Evolutionary conservation across 1,140 invertebrate species (phyloP), one percentile per base, ranked within the genome.

Genomic region (Yoshiicerus persimilis): DNA sequence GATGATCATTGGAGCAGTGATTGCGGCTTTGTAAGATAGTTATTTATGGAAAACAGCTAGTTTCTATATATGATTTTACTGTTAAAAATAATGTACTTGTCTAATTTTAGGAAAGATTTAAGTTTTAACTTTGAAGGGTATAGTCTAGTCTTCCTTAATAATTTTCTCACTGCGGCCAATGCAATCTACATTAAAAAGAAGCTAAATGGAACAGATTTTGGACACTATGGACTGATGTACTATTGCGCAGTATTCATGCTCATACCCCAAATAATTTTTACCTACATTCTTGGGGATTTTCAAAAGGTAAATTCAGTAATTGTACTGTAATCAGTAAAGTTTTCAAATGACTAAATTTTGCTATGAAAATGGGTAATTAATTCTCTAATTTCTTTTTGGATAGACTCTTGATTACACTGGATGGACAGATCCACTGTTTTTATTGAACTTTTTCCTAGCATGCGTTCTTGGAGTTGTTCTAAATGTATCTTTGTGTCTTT

Each of bases 121-220:
- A 96, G 97, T 0, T 99, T 99, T 93, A 98, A 97, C 92, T 92
- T 96, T 75, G 92, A 95, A 80, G 98, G 98, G 16, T 99, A 99
- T 92, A 93, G 96, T 0, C 96, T 98, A 91, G 97, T 89, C 4
- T 86, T 41, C n/a, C 9, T 87, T 2, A 97, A 96, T 92, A 96
- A 97, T 92, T 93, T 97, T 25, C 97, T 97, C 91, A 99, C 99
- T 13, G 98, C 99, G 80, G 96, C 96, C 0, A 99, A 99, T 94
- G 98, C 98, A 34, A 98, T 99, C 4, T 98, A 96, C 91, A 97
- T 97, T 91, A 99, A 99, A 92, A 97, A 99, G 93, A 99, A 99
- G 92, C 93, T 99, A 39, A 97, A 99, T 88, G 95, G 97, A 0
- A 95, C 95, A 89, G 97, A 99, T 91, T 94, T 99, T 75, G 98